These are phyloP conservation scores for Naso thynnoides DNA, from an alignment of 2,797 vertebrate genomes.

Conservation along the genomic window DNA sequence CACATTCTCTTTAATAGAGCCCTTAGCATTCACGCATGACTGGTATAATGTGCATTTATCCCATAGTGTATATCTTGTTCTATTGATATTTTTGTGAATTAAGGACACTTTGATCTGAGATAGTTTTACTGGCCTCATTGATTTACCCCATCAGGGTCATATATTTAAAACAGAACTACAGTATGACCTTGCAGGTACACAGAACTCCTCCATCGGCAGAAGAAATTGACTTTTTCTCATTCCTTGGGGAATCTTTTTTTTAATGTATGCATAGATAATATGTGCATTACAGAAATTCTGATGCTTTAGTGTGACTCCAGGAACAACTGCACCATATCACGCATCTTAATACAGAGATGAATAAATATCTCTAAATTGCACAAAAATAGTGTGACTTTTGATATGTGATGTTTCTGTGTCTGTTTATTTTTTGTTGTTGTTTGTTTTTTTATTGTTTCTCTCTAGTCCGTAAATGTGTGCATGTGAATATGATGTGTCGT, in stretches of 20 bases:
- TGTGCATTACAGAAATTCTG: not conserved
- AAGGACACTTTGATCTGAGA: slow-evolving; percentile 53
- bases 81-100: slow-evolving; percentile 66
- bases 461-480: not conserved
- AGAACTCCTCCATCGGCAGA: slow-evolving; percentile 3
- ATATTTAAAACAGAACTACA: slow-evolving; percentile 37
- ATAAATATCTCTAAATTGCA: not conserved
- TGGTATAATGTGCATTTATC: slow-evolving; percentile 58
- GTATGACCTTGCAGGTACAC: slow-evolving; percentile 37
- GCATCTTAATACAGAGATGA: not conserved
- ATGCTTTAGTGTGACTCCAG: not conserved
- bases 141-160: slow-evolving; percentile 48
- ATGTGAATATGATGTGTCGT: slow-evolving; percentile 34
- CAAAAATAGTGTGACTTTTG: not conserved
- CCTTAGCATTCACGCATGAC: slow-evolving; percentile 45
- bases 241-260: not conserved
- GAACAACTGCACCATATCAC: not conserved
- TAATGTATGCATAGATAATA: not conserved
- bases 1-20: slow-evolving; percentile 55
- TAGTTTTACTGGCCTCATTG: slow-evolving; percentile 56
- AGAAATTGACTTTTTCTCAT: slow-evolving; percentile 11
- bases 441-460: slow-evolving; percentile 1
- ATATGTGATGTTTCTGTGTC: not conserved
- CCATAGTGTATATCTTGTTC: slow-evolving; percentile 28
- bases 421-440: slow-evolving; percentile 1